Base-by-base conservation (phyloP, 1,140 invertebrate genomes). In the Centruroides sculpturatus region DNA sequence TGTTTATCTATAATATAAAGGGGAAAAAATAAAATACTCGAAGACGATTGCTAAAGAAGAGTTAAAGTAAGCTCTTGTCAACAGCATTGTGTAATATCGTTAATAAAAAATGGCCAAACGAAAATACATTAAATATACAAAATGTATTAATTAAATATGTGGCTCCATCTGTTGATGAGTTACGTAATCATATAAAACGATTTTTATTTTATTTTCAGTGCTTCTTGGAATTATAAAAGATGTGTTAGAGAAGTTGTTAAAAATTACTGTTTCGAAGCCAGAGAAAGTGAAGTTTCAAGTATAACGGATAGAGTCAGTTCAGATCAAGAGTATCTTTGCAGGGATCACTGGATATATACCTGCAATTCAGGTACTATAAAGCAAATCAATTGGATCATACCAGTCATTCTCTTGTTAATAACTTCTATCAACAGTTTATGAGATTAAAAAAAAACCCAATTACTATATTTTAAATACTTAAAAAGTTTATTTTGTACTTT, bases 341-440 rank as follows among this genome's bases (percentile, higher is more conserved):
- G 61, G 48, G 58, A 63, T 46, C 61, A 63, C 11, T 63, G 61
- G 61, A 63, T 63, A 36, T 63, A 63, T 55, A 51, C 57, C 8
- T 63, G 63, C 54, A 41, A 41, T 41, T 41, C 41, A 41, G 41
- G 41, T 6, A 41, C 41, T 41, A 41, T 41, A 41, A 41, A 41
- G 8, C 5, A 8, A 5, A 41, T 41, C 41, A 8, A 41, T 41
- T 8, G 41, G 41, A 41, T 41, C 41, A 6, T 5, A 6, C 41
- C 8, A 41, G 8, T 41, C 41, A 41, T 41, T 41, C 41, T 41
- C 41, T 8, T 41, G 8, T 41, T 8, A 8, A 5, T 41, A 6
- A 41, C 41, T 41, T 6, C 41, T 8, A 41, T 41, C 41, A 41
- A 6, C 41, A 41, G 41, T 8, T 41, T 8, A 6, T 41, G 8